phyloP scores from a whole-genome alignment of 2,113 vertebrate species.

The Gallinago media region DNA sequence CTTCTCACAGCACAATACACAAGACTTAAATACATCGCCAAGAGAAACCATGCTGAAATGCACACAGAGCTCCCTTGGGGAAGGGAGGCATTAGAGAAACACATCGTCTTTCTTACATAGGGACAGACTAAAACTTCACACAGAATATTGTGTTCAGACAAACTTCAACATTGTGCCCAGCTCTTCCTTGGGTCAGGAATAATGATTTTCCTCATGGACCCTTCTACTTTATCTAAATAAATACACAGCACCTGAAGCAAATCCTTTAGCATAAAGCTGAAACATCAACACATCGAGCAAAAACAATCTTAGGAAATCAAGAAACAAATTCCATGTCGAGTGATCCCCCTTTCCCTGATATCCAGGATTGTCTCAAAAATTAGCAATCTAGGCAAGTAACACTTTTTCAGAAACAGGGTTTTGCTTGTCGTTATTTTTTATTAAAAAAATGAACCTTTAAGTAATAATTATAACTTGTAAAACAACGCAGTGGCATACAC shows the following conservation, averaged over 20 bases:
- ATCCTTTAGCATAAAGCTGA: background rate
- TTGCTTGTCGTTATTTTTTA: background rate
- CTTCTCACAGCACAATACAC: background rate
- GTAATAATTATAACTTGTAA: background rate
- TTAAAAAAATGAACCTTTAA: background rate
- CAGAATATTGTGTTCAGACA: background rate
- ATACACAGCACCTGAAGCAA: background rate
- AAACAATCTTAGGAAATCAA: background rate
- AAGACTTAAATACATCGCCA: background rate
- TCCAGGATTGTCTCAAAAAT: background rate
- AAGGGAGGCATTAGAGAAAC: background rate
- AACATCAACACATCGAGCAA: background rate
- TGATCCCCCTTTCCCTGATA: background rate
- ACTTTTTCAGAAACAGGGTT: background rate
- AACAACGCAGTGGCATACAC: background rate
- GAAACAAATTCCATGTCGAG: background rate
- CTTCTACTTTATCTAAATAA: background rate
- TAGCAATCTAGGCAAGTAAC: fast-evolving
- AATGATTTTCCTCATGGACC: background rate
- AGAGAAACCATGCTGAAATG: background rate
- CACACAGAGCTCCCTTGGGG: background rate
- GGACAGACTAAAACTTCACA: background rate
- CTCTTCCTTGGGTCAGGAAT: background rate
- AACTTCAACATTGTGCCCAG: background rate
- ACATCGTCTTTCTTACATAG: fast-evolving